phyloP scores from a whole-genome alignment of 2,797 vertebrate genomes.

The Falco biarmicus region DNA sequence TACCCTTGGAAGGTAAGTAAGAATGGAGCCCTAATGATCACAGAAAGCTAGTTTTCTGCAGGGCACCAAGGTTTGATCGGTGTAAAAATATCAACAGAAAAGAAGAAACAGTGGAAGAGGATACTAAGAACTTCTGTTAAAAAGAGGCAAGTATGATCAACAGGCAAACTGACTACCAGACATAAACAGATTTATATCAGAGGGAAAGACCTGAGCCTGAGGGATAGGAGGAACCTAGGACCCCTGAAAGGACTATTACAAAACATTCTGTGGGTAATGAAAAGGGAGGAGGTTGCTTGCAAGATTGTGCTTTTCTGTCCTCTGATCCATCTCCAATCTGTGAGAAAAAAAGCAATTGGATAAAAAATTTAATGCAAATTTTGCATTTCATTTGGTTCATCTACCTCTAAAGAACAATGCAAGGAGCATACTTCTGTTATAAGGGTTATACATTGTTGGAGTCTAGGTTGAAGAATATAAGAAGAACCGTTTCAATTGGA shows the following conservation, averaged over 20 bases:
- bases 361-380: neutral
- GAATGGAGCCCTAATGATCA: neutral
- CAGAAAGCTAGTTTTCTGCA: slow-evolving; percentile 12
- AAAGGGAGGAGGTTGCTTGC: neutral
- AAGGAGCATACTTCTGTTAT: neutral
- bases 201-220: neutral
- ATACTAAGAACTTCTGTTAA: neutral
- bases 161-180: neutral
- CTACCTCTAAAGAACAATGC: neutral
- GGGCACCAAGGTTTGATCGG: neutral
- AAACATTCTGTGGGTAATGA: neutral
- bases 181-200: neutral
- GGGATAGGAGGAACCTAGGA: neutral
- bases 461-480: neutral
- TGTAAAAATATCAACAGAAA: neutral
- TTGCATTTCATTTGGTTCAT: neutral
- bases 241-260: neutral
- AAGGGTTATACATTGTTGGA: neutral
- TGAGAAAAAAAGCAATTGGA: neutral
- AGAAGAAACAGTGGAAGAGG: neutral
- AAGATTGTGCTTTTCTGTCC: neutral
- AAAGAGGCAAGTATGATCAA: neutral
- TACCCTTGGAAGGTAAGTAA: neutral
- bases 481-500: no score
- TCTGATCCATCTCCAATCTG: neutral